Evolutionary conservation across 2,888 invertebrate genomes (phyloP).

Genomic region (Pecten maximus): DNA sequence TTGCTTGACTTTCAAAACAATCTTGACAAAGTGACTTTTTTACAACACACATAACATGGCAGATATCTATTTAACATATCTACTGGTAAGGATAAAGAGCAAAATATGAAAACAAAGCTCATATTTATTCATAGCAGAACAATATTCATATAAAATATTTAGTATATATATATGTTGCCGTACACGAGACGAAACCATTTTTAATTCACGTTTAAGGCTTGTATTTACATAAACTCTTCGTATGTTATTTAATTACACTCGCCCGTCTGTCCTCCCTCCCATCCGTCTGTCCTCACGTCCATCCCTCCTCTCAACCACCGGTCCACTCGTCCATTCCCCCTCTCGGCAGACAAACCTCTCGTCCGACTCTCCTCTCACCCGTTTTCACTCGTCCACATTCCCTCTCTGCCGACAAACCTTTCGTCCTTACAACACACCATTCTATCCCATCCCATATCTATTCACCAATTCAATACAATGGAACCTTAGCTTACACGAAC

Average conservation of each 20-base stretch:
- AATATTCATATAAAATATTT: neutral
- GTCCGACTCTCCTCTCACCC: too few species aligned
- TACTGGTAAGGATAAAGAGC: neutral
- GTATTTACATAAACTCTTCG: neutral
- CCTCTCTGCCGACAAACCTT: too few species aligned
- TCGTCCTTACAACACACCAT: too few species aligned
- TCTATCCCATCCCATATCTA: too few species aligned
- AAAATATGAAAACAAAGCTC: neutral
- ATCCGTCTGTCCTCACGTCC: neutral
- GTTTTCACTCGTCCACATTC: too few species aligned
- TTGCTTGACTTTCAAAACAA: neutral
- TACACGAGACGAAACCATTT: neutral
- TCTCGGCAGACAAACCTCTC: too few species aligned
- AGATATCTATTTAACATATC: neutral
- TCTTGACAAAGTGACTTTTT: neutral
- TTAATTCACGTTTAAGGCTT: neutral
- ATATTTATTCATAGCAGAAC: neutral
- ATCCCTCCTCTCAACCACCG: neutral
- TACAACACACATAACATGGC: conserved; percentile 9
- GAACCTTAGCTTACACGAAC: too few species aligned
- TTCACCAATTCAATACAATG: too few species aligned
- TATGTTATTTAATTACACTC: too few species aligned
- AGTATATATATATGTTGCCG: neutral
- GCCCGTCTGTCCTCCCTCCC: neutral
- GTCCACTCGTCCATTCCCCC: too few species aligned